Conservation (phyloP, 2,888 invertebrate genomes). For the Apamea monoglypha region DNA sequence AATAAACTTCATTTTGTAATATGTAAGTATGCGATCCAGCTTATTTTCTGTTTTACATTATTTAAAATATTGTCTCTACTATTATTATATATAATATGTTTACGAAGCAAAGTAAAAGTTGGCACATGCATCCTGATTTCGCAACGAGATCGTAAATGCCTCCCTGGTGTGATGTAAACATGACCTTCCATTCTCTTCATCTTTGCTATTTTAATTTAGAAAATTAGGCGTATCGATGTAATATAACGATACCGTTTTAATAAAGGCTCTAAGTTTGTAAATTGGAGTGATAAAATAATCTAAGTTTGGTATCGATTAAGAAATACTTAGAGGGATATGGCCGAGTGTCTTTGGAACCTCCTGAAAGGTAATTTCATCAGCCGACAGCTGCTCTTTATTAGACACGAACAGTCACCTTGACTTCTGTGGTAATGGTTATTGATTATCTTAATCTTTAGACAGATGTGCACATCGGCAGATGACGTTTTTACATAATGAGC, state of each 20-base stretch:
- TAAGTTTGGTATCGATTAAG: conserved; percentile 30
- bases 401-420: conserved; percentile 37
- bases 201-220: conserved; percentile 40
- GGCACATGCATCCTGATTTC: conserved; percentile 52
- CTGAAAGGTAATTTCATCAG: conserved; percentile 50
- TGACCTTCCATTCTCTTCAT: conserved; percentile 58
- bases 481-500: conserved; percentile 6
- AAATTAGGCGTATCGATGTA: conserved; percentile 40
- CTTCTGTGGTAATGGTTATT: conserved; percentile 33
- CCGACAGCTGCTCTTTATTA: conserved; percentile 29
- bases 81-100: conserved; percentile 33
- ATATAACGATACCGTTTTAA: conserved; percentile 29
- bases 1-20: conserved; percentile 46
- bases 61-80: conserved; percentile 35
- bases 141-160: conserved; percentile 28
- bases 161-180: conserved; percentile 45
- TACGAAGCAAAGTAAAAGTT: conserved; percentile 48
- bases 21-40: conserved; percentile 19
- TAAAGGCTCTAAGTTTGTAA: conserved; percentile 8
- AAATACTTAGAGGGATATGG: conserved; percentile 32
- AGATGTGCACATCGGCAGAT: conserved; percentile 23
- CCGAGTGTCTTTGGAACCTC: conserved; percentile 2
- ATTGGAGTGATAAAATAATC: conserved; percentile 48
- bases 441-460: conserved; percentile 34
- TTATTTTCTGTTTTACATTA: conserved; percentile 35